Base-by-base conservation (phyloP, 2,888 invertebrate species). In the Papilio gigon region DNA sequence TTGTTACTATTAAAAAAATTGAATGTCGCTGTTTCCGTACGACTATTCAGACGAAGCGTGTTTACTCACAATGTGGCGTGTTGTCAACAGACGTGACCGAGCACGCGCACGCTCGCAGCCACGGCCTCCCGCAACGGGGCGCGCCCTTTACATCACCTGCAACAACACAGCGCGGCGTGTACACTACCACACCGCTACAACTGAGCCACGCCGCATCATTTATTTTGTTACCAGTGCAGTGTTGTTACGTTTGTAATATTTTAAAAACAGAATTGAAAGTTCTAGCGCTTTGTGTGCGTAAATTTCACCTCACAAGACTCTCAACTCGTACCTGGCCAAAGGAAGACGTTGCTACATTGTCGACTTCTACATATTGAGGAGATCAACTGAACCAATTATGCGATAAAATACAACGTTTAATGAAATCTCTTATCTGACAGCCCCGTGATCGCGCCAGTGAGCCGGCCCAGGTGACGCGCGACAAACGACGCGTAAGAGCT, bases 61-160 rank as follows among this genome's bases (percentile, higher is more conserved):
- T 35, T 22, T 59, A 62, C 33, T 62, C 33, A 62, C 44, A 30
- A 62, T 27, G 62, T 33, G 12, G 30, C 44, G 27, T 17, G 44
- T 27, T 42, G 62, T 27, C 17, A 27, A 35, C 20, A 22, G 1
- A 11, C 33, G 58, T 20, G 8, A 30, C 17, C 44, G 61, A 17
- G 14, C 42, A 44, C n/a, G n/a, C 42, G 27, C 42, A 17, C 17
- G 44, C 30, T 17, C 17, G 30, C 30, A 44, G 27, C n/a, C 47
- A 63, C 47, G 47, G 33, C 62, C 62, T 47, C 62, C 33, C 37
- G 47, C 33, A 35, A 20, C 33, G 30, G 33, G 5, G 33, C 27
- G 30, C 44, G 33, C 47, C 62, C 53, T 53, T 63, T 33, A 63
- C 62, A 50, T 63, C 12, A 63, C 62, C 62, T 63, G 62, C 30